Conservation (phyloP, 2,888 invertebrate species). For the Agonopterix arenella region DNA sequence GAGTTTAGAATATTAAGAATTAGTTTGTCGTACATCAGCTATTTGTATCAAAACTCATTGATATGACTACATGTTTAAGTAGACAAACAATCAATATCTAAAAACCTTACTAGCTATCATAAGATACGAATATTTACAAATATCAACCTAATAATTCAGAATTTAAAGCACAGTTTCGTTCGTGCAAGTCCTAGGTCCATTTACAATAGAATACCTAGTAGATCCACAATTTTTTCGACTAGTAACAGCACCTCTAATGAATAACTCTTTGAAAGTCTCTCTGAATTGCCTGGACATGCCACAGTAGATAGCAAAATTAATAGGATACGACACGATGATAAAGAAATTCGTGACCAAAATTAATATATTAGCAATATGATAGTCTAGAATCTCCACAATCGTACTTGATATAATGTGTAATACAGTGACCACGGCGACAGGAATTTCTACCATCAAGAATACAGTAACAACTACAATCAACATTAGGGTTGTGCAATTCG, state of each 20-base stretch:
- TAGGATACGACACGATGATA: slow-evolving; percentile 92
- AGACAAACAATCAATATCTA: slow-evolving; percentile 6
- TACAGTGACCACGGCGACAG: slow-evolving; percentile 88
- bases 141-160: background rate
- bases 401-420: slow-evolving; percentile 89
- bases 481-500: slow-evolving; percentile 92
- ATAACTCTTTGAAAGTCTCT: slow-evolving; percentile 92
- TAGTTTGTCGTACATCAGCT: too few relatives aligned
- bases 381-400: slow-evolving; percentile 84
- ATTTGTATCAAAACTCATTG: slow-evolving; percentile 11
- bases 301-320: slow-evolving; percentile 97
- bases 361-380: slow-evolving; percentile 85
- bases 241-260: slow-evolving; percentile 80
- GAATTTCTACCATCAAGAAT: slow-evolving; percentile 89
- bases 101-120: slow-evolving; percentile 1
- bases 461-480: slow-evolving; percentile 91
- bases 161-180: slow-evolving; percentile 87
- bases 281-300: slow-evolving; percentile 97
- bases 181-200: slow-evolving; percentile 88
- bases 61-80: slow-evolving; percentile 29
- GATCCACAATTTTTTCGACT: slow-evolving; percentile 82
- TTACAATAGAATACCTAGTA: slow-evolving; percentile 87
- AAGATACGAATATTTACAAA: slow-evolving; percentile 11
- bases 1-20: too few relatives aligned
- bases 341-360: slow-evolving; percentile 93